Conservation (phyloP, 1,140 invertebrate genomes). For the Drosophila sturtevanti region DNA sequence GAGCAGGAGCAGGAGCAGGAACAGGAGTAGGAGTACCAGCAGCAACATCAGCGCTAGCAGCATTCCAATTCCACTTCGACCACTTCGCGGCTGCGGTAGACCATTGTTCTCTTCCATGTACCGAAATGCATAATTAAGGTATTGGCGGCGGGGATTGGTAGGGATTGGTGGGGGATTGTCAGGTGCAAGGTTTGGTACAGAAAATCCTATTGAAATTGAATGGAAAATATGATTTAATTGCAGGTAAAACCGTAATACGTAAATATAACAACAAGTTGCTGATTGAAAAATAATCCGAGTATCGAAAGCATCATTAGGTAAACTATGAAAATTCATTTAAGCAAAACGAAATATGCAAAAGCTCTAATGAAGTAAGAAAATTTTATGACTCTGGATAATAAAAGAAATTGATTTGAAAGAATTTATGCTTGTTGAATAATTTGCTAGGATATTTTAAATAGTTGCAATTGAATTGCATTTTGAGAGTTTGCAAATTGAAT, state of each 20-base stretch:
- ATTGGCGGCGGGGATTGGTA: neutral
- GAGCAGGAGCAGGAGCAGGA: constrained; percentile 27
- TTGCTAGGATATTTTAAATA: too few relatives aligned
- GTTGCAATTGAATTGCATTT: too few relatives aligned
- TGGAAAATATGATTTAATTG: constrained; percentile 6
- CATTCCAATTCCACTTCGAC: constrained; percentile 5
- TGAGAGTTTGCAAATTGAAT: too few relatives aligned
- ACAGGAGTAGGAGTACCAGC: neutral
- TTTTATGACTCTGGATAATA: too few relatives aligned
- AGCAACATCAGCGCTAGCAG: neutral
- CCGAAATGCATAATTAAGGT: constrained; percentile 73
- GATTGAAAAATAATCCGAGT: neutral
- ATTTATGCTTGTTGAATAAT: too few relatives aligned
- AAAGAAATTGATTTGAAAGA: too few relatives aligned
- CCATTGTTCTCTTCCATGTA: constrained; percentile 35
- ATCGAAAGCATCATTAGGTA: neutral
- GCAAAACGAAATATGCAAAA: too few relatives aligned
- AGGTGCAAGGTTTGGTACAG: constrained; percentile 8
- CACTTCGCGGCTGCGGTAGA: constrained; percentile 17
- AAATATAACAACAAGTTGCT: neutral
- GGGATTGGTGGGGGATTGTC: neutral
- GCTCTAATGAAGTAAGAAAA: too few relatives aligned
- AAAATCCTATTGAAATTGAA: constrained; percentile 9
- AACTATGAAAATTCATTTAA: too few relatives aligned
- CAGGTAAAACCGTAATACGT: neutral